Conservation (phyloP, 2,113 vertebrate species). For the Datnioides undecimradiatus region DNA sequence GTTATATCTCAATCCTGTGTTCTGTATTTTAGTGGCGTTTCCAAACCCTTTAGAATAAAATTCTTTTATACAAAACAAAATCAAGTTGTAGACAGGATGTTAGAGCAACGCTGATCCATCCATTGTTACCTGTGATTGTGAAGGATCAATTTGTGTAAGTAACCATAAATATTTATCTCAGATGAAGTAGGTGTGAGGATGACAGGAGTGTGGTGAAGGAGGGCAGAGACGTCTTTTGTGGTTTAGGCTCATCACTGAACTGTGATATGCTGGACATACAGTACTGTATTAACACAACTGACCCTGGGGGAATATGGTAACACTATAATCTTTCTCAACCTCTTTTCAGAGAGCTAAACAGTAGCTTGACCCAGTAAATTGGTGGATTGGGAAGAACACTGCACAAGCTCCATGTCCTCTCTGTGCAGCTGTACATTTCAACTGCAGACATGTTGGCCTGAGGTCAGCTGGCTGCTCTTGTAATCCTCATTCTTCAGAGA, state of each 20-base stretch:
- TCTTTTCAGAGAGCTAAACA: neutral
- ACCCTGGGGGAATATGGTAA: neutral
- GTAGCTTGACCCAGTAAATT: neutral
- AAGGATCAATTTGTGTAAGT: neutral
- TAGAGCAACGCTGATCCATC: neutral
- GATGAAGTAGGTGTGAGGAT: neutral
- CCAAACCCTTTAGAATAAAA: neutral
- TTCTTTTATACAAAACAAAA: neutral
- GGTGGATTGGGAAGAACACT: neutral
- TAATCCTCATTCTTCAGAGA: slow-evolving; percentile 75
- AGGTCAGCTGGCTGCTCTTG: slow-evolving; percentile 59
- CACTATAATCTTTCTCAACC: too few relatives aligned
- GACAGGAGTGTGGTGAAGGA: slow-evolving; percentile 38
- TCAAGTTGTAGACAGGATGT: neutral
- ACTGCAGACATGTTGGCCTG: slow-evolving; percentile 52
- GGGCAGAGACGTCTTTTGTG: neutral
- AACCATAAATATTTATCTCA: neutral
- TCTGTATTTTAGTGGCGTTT: neutral
- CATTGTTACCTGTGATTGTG: neutral
- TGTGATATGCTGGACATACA: neutral
- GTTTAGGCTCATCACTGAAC: slow-evolving; percentile 14
- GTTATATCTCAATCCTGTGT: neutral
- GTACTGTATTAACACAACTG: neutral
- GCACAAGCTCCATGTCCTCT: neutral
- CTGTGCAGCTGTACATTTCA: slow-evolving; percentile 55